Evolutionary conservation across 2,797 vertebrate genomes (phyloP).

Genomic region (Hybognathus amarus): DNA sequence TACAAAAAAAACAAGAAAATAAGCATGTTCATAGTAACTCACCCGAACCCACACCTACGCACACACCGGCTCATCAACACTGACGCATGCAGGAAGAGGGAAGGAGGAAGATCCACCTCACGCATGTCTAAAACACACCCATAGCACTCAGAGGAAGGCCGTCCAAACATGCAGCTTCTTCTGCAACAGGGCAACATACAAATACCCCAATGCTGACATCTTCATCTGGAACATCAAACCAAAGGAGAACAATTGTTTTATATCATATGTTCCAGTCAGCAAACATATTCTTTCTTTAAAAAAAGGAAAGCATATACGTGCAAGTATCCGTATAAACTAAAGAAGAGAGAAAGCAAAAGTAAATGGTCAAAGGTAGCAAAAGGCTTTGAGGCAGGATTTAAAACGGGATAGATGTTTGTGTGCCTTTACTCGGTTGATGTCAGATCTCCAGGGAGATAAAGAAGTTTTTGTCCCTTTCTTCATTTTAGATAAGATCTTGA

Average conservation of each 20-base stretch:
- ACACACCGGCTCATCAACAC: conserved; percentile 47
- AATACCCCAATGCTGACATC: neutral
- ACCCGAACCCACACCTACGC: conserved; percentile 33
- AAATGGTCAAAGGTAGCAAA: conserved; percentile 1
- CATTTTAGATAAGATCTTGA: neutral
- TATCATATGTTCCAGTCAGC: neutral
- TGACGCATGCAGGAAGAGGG: conserved; percentile 25
- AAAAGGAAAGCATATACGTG: neutral
- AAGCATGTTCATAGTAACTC: conserved; percentile 19
- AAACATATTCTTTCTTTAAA: neutral
- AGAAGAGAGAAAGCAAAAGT: conserved; percentile 1
- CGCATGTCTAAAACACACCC: conserved; percentile 21
- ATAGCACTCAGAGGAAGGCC: conserved; percentile 14
- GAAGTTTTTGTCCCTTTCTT: neutral
- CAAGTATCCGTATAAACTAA: neutral
- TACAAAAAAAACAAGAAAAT: conserved; percentile 20
- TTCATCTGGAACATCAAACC: conserved; percentile 15
- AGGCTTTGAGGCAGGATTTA: conserved; percentile 5
- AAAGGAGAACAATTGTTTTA: neutral
- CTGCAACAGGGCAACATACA: neutral
- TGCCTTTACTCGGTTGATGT: conserved; percentile 55
- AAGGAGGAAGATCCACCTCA: conserved; percentile 41
- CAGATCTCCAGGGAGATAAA: conserved; percentile 68
- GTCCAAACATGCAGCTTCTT: conserved; percentile 16
- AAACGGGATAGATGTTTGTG: neutral